Evolutionary conservation across 2,113 vertebrate genomes (phyloP), one percentile per base, ranked within the genome.

Genomic region (Buteo buteo): DNA sequence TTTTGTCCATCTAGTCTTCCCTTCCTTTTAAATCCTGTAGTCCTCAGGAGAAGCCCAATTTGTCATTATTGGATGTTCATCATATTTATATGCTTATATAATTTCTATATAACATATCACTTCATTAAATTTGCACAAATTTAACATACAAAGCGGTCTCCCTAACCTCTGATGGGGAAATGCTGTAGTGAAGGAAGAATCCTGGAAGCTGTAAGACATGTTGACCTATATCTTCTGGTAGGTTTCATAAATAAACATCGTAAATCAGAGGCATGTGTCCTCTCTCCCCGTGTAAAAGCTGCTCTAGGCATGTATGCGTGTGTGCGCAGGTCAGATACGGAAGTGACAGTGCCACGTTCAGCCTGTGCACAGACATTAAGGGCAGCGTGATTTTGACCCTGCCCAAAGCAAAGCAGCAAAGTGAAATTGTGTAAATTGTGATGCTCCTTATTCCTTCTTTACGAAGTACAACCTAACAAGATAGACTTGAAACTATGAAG

Each of bases 281-380:
- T 59, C 22, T 54, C 49, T 64, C 24, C 8, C 9, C 47, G 19
- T 61, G 47, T 59, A 5, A 31, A 44, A 81, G 36, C n/a, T 88
- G 49, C 74, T 78, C 28, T 31, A 59, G 58, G n/a, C 21, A n/a
- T 0, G 0, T 40, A 8, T 34, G 11, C 2, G 0, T 44, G 13
- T 52, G 74, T 34, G 42, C 70, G 38, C 38, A 22, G 85, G 52
- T 86, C 88, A 91, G n/a, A 36, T 29, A 14, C 1, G 3, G 12
- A 11, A 31, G 26, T 6, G 20, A 11, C 5, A 7, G 38, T 54
- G 72, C n/a, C 7, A 6, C 2, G 0, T 77, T 76, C 42, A 52
- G 49, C 44, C n/a, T 84, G 4, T 49, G 34, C 24, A 38, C 20
- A 25, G 9, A 54, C 28, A 15, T 42, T 67, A 77, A 58, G 36